These are phyloP conservation scores for Brachyalestes nurse DNA, from an alignment of 2,797 vertebrate species.

Conservation along the genomic window DNA sequence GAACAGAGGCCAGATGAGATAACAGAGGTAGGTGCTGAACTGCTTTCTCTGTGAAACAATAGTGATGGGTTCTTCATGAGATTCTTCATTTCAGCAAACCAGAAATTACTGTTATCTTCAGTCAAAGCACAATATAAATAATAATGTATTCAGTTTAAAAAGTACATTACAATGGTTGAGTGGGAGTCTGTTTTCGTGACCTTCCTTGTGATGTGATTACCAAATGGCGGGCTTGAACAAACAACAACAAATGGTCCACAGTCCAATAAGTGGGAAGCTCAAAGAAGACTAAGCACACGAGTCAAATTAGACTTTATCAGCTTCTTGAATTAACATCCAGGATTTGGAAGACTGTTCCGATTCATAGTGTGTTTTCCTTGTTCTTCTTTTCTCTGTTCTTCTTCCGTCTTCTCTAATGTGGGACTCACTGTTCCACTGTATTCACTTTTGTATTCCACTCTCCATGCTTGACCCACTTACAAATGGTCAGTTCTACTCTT, in stretches of 20 bases:
- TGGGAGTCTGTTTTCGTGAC: conserved; percentile 5
- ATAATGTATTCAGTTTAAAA: too few species aligned
- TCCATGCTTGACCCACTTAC: conserved; percentile 3
- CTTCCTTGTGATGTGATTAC: conserved; percentile 28
- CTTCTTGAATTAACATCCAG: neutral
- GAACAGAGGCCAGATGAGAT: neutral
- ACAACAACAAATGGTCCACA: conserved; percentile 22
- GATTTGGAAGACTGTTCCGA: too few species aligned
- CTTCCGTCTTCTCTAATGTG: too few species aligned
- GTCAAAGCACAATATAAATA: too few species aligned
- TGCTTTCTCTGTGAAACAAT: too few species aligned
- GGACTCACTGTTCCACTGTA: neutral
- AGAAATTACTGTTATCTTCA: too few species aligned
- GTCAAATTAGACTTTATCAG: neutral
- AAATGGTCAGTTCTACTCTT: neutral
- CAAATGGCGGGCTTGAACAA: conserved; percentile 49
- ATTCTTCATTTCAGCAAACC: too few species aligned
- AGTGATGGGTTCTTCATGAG: too few species aligned
- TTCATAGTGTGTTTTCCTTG: neutral
- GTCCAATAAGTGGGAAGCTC: conserved; percentile 8
- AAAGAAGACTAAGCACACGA: neutral
- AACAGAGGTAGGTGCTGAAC: conserved; percentile 32
- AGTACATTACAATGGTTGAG: too few species aligned
- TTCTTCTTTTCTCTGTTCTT: too few species aligned
- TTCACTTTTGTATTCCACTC: neutral